phyloP scores from a whole-genome alignment of 2,888 invertebrate species.

The Synanthedon vespiformis region DNA sequence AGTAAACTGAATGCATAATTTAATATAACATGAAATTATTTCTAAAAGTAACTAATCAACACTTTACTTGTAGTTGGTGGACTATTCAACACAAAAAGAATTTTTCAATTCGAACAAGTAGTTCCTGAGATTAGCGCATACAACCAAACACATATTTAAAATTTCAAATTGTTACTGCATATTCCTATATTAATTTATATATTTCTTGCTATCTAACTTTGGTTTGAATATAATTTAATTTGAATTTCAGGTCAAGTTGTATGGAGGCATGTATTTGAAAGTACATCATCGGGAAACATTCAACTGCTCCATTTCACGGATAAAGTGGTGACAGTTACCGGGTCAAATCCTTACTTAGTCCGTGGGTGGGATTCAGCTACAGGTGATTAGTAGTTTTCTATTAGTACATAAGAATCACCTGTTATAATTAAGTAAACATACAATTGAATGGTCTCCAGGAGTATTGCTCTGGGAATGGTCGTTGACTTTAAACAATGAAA shows the following conservation, averaged over 20 bases:
- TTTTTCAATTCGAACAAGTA: too few relatives aligned
- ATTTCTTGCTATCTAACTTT: background rate
- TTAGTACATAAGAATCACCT: background rate
- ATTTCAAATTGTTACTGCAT: conserved; percentile 1
- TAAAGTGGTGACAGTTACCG: conserved; percentile 81
- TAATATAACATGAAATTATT: too few relatives aligned
- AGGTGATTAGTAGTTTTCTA: conserved; percentile 42
- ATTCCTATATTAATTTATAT: too few relatives aligned
- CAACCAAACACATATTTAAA: too few relatives aligned
- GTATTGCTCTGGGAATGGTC: conserved; percentile 83
- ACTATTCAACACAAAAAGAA: too few relatives aligned
- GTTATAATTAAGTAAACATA: background rate
- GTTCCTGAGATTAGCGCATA: too few relatives aligned
- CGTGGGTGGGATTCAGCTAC: conserved; percentile 83
- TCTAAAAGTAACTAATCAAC: too few relatives aligned
- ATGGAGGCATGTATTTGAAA: conserved; percentile 88
- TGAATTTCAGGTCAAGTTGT: conserved; percentile 73
- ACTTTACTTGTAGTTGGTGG: too few relatives aligned
- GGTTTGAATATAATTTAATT: too few relatives aligned
- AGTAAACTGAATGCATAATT: too few relatives aligned
- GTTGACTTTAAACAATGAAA: conserved; percentile 51
- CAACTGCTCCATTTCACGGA: conserved; percentile 74
- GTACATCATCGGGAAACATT: conserved; percentile 72
- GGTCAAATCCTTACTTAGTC: conserved; percentile 78
- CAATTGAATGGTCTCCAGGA: conserved; percentile 28